Conservation (phyloP, 2,797 vertebrate genomes). For the Siniperca scherzeri region DNA sequence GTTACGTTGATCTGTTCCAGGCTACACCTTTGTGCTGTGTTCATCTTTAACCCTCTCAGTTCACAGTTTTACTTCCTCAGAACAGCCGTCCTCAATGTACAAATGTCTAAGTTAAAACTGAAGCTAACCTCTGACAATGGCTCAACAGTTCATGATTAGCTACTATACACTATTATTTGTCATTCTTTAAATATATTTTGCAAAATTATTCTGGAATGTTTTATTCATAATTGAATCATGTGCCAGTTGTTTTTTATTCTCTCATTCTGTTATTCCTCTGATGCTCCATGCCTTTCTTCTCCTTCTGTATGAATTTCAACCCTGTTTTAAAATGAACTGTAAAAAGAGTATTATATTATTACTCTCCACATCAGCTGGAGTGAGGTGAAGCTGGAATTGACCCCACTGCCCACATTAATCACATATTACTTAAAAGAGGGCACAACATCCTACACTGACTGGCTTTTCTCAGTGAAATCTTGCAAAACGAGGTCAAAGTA, state of each 20-base stretch:
- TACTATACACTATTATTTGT: no score
- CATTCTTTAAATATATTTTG: background rate
- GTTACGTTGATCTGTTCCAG: conserved; percentile 30
- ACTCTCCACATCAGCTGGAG: background rate
- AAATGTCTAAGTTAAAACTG: background rate
- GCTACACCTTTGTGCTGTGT: conserved; percentile 28
- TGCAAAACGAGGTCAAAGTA: background rate
- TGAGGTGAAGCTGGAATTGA: background rate
- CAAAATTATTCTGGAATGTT: background rate
- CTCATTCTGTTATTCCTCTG: background rate
- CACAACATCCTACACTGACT: background rate
- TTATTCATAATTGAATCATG: background rate
- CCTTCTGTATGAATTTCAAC: background rate
- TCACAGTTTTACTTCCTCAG: background rate
- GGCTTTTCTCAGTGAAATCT: background rate
- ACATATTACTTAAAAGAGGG: background rate
- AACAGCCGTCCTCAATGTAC: background rate
- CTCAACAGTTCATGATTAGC: background rate
- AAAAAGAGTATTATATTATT: background rate
- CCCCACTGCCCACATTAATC: background rate
- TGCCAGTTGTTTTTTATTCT: background rate
- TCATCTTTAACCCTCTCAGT: conserved; percentile 9
- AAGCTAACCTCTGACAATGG: background rate
- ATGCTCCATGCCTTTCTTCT: background rate
- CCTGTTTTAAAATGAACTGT: background rate